Base-by-base conservation (phyloP, 92 coral and sea anemone genomes). In the Actinostola sp. region DNA sequence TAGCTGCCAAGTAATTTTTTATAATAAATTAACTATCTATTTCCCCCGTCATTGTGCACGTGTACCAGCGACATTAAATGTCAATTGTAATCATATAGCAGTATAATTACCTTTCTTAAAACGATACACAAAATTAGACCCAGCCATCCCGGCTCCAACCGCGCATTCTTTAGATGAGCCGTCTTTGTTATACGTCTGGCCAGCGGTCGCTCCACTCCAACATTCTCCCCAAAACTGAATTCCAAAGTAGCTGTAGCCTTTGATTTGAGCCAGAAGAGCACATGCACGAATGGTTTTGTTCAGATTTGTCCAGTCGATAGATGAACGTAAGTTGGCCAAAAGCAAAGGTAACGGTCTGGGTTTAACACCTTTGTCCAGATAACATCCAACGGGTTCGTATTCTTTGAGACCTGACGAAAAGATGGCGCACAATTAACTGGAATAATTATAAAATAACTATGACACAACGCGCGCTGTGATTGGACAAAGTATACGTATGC, bases 211-310 rank as follows among this genome's bases (percentile, higher is more conserved):
- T 53, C 91, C 95, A 58, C 90, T 85, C 95, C 91, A 89, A 66
- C 95, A 89, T 58, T 89, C 95, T 26, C 95, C 95, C 45, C 74
- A 89, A 45, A 67, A 89, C 73, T 89, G 90, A 71, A 89, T 62
- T 0, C 88, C 90, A 78, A 85, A 85, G 71, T 89, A 89, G 0
- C 66, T 27, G 34, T 25, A 89, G 3, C 95, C 88, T 31, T 76
- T 80, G n/a, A 68, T 13, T 31, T 89, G 70, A 7, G 83, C 95
- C 21, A 69, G 67, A 32, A 41, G 30, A 6, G 90, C 90, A 55
- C 95, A 89, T 49, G 88, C 84, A 16, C 32, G 48, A n/a, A 85
- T 79, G 35, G 86, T 85, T 44, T 61, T 73, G 62, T 79, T 67
- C 34, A 85, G 20, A 48, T 85, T 53, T 1, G 39, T 41, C 89